Evolutionary conservation across 2,888 invertebrate genomes (phyloP), one percentile per base, ranked within the genome.

Genomic region (Yponomeuta plumbellus): DNA sequence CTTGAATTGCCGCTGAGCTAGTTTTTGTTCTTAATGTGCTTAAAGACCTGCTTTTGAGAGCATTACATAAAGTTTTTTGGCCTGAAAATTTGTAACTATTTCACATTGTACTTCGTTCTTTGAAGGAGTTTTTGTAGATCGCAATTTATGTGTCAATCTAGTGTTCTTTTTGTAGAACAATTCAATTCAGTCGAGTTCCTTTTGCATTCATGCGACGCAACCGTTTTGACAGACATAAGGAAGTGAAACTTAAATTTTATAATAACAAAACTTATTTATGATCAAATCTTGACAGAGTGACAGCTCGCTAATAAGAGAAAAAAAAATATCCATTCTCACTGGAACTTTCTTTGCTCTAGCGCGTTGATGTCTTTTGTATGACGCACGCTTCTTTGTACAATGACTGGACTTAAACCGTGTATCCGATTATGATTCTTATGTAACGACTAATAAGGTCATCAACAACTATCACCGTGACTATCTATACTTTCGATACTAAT

Each of bases 351-450:
- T 56, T 56, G 56, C 22, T 17, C 40, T n/a, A 59, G 39, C 58
- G 65, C 65, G 65, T 65, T 65, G 58, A 65, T 22, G 59, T 65
- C 65, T 65, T 65, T 59, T 65, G 65, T 65, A 65, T 40, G 58
- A 40, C 40, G 63, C 63, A 44, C 44, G 26, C 61, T 10, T 26
- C 61, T 61, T 17, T n/a, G 23, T 61, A 23, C 59, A 59, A 21
- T 59, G 23, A 59, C 59, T 59, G 21, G 59, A 21, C 22, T 59
- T 52, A 2, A 17, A 17, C 17, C 44, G 13, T 59, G 22, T 59
- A 21, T 59, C 23, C 22, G 59, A 59, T 59, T 59, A 59, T 22
- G 23, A 21, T 23, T 22, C 21, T 59, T 59, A 59, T 59, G 21
- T 59, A 21, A 59, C 5, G 23, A 0, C 1, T 1, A 22, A 22